Evolutionary conservation across 2,888 invertebrate genomes (phyloP), one percentile per base, ranked within the genome.

Genomic region (Lumbricus terrestris): DNA sequence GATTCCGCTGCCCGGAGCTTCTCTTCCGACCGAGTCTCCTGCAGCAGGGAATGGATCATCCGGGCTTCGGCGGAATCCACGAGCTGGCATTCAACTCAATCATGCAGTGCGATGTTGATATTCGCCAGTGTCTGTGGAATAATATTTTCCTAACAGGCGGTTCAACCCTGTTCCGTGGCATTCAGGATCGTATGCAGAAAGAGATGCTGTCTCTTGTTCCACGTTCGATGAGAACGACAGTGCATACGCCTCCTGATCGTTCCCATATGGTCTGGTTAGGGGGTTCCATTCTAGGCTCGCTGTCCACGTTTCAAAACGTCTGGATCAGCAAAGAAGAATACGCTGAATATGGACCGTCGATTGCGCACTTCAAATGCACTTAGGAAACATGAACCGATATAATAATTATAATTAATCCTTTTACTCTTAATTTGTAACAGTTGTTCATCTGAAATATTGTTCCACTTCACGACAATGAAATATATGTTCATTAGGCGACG

Each of bases 181-280:
- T 98, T 95, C 98, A 98, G 93, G 98, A 98, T 96, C 96, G 98
- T 94, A 98, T 98, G 98, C 98, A 98, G 96, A 98, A 98, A 96
- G 98, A 98, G 96, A 98, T 98, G 96, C 98, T 97, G 92, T 97
- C 97, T 91, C 96, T 98, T 93, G 96, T 96, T 88, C 96, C 96
- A 90, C 94, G 95, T 93, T 96, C 96, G 90, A 96, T 96, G 96
- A 96, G 96, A 95, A 96, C 96, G 95, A 96, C 96, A 95, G 96
- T 96, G 94, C 98, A 98, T 95, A 98, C 98, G 93, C 98, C 98
- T 90, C 98, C 98, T 93, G 98, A 98, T 96, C 96, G 98, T 95
- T 98, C 98, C 96, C 98, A 98, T 96, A 98, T 98, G 94, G 98
- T 98, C 93, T 98, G 98, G 98, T 98, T 98, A 96, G 98, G 98